Percentiles rank a stretch among this genome's conserved stretches.
Evolutionary conservation across 2,888 invertebrate species (phyloP).

Genomic region (Oscheius sp.): DNA sequence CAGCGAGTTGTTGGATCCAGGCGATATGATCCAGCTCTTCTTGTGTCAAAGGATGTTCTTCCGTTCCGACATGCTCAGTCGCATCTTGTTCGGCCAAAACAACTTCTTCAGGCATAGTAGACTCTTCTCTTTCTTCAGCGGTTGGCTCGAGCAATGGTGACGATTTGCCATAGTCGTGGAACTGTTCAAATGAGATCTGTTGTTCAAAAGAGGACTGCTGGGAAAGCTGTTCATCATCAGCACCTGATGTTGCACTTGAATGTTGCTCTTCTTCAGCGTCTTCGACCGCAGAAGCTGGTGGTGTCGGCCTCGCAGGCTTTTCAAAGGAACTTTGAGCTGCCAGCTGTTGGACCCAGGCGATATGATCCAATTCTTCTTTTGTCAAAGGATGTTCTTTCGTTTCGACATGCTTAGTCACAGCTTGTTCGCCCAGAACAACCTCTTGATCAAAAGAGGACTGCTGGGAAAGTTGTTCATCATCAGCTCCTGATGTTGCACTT

Average conservation of each 20-base stretch:
- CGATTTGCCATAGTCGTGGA: slow-evolving; percentile 1
- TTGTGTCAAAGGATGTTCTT: slow-evolving; percentile 35
- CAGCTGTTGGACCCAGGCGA: no score
- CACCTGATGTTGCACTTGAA: background rate
- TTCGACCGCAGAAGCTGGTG: no score
- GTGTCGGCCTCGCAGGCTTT: no score
- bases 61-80: background rate
- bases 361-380: no score
- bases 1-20: slow-evolving; percentile 44
- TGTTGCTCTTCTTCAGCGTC: slow-evolving; percentile 8
- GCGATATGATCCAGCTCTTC: slow-evolving; percentile 56
- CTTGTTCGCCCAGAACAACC: no score
- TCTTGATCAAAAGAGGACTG: background rate
- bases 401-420: no score
- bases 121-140: background rate
- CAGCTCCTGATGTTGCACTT: no score
- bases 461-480: background rate
- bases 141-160: slow-evolving; percentile 32
- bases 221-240: slow-evolving; percentile 3
- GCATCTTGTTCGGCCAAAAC: background rate
- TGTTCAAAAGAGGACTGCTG: background rate
- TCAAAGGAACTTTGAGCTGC: no score
- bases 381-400: no score
- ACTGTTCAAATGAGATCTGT: background rate
- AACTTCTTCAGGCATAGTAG: slow-evolving; percentile 11